These are phyloP conservation scores for Harpegnathos saltator DNA, from an alignment of 1,140 invertebrate genomes.

Conservation along the genomic window DNA sequence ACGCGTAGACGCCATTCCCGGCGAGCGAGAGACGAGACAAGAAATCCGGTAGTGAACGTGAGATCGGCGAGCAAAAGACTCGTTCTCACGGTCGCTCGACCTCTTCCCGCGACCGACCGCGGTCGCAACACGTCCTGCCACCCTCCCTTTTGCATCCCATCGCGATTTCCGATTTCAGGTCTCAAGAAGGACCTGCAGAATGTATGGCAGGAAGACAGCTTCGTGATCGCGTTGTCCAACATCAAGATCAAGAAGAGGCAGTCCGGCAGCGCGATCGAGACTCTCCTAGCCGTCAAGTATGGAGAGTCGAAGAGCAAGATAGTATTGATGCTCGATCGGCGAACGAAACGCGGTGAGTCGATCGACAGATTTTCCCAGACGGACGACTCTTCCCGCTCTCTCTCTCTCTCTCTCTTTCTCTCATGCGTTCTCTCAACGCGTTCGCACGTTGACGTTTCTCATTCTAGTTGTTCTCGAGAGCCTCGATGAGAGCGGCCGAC, in stretches of 20 bases:
- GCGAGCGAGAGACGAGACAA: constrained; percentile 49
- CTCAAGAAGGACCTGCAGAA: constrained; percentile 87
- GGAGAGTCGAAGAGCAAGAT: constrained; percentile 88
- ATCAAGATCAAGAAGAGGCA: constrained; percentile 87
- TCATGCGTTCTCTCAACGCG: too few relatives aligned
- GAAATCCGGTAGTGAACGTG: constrained; percentile 72
- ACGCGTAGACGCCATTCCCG: constrained; percentile 68
- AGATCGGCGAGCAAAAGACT: constrained; percentile 48
- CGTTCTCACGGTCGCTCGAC: constrained; percentile 66
- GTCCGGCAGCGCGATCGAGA: constrained; percentile 85
- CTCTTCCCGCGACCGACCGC: too few relatives aligned
- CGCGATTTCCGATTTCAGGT: constrained; percentile 85
- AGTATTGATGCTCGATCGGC: constrained; percentile 88
- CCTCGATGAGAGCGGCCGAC: constrained; percentile 83
- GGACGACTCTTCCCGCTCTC: too few relatives aligned
- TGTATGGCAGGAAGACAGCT: constrained; percentile 87
- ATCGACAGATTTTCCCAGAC: neutral
- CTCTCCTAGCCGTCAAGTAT: constrained; percentile 89
- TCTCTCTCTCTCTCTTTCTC: too few relatives aligned
- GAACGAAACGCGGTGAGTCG: constrained; percentile 87
- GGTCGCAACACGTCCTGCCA: neutral
- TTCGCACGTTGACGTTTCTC: neutral
- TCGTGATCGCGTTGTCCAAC: constrained; percentile 88
- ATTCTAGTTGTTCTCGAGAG: constrained; percentile 88
- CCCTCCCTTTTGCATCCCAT: neutral